Base-by-base conservation (phyloP, 2,888 invertebrate species). In the Mesorhabditis sp. region DNA sequence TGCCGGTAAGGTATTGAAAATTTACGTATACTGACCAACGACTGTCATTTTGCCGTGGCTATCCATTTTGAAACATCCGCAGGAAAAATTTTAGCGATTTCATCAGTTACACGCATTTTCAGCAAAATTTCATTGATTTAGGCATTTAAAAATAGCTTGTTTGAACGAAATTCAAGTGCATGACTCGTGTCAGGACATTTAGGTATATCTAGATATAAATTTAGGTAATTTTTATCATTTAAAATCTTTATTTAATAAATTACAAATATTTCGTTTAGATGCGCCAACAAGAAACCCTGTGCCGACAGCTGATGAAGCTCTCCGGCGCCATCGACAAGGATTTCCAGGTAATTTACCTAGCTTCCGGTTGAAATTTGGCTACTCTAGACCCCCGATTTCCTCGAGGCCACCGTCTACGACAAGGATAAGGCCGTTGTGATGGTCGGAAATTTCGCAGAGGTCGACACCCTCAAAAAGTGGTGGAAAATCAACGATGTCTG, bases 361-460 rank as follows among this genome's bases (percentile, higher is more conserved):
- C 2, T 50, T 50, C n/a, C n/a, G 58, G 58, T 2, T 2, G 10
- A 10, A 50, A 50, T 50, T 50, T 50, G 58, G 2, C 58, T 50
- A 50, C 2, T 50, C 58, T 2, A 50, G 58, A n/a, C n/a, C 10
- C 89, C 91, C 0, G 90, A 91, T 82, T 91, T 90, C 79, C 87
- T 91, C 2, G 91, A 91, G 87, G 91, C 89, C 0, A 91, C 91
- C 0, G 89, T 91, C 71, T 91, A 89, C 77, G 89, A 87, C 71
- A 89, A 89, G 76, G 88, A 91, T 65, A 88, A 90, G 68, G 91
- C 91, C 1, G 91, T 91, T 0, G 86, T 91, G 7, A 91, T 91
- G 90, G 87, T 88, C 0, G 91, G 91, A 0, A 89, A 90, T 72
- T 91, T 90, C 80, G 88, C 90, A 0, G 90, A 91, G 79, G 89